Evolutionary conservation across 2,113 vertebrate genomes (phyloP), one percentile per base, ranked within the genome.

Genomic region (Oreotrochilus melanogaster): DNA sequence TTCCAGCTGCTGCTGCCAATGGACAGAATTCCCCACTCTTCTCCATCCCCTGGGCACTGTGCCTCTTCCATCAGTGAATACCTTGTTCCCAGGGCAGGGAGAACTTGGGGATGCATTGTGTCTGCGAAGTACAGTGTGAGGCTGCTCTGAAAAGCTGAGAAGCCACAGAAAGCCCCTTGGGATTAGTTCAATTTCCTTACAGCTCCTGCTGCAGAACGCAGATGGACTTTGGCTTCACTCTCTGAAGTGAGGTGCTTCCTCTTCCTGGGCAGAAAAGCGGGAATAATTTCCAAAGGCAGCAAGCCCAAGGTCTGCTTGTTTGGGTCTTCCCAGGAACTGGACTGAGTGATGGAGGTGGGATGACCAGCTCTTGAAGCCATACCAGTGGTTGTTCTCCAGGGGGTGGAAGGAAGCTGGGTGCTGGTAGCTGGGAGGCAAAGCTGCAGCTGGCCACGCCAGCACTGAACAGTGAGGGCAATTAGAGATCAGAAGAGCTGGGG

Each of bases 401-500:
- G 71, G 33, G 7, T 12, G 53, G 87, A 58, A 54, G 87, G 88
- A 28, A 53, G 15, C 51, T 30, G 28, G 51, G 82, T 94, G 90
- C 79, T 42, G 35, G 56, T 83, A 88, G 88, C 94, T 23, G 1
- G 60, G 48, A 93, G 93, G 73, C 16, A 1, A 51, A 45, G 93
- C 96, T 87, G 88, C 83, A 83, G 89, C 91, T 95, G 88, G 86
- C 90, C 88, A 85, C 2, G 10, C 69, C 18, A 1, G 67, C 93
- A 92, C 93, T 21, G 79, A 95, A 66, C 86, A 78, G 69, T 1
- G 61, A 96, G 96, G 96, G 89, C 95, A 85, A 92, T 86, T 92
- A 96, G 95, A 94, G 95, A 95, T 94, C 93, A 95, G 92, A 95
- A 86, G 95, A 95, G 84, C 88, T 81, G 72, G 88, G 95, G 88